A percentile compares a stretch with the other conserved stretches of the same genome.
Evolutionary conservation across 2,888 invertebrate species (phyloP).

Genomic region (Pseudococcus jackbeardsleyi): DNA sequence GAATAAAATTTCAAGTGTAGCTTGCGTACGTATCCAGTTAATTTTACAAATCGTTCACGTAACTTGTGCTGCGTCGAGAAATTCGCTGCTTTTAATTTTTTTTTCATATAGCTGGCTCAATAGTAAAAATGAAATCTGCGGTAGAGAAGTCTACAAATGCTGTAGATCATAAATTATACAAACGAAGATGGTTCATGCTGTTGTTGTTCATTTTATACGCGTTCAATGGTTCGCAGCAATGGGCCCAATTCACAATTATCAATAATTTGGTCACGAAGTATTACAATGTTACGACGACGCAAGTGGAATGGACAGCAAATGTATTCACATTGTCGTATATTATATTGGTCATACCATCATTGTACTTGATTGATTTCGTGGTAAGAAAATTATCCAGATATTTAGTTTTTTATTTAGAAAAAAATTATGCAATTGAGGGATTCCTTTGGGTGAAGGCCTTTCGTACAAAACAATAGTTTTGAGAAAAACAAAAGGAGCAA

Average conservation of each 20-base stretch:
- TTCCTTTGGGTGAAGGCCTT: too few species aligned
- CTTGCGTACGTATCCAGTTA: not conserved
- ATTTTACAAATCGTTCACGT: not conserved
- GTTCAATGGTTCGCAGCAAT: constrained; percentile 93
- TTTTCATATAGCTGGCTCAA: not conserved
- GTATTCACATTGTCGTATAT: constrained; percentile 97
- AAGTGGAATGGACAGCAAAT: constrained; percentile 97
- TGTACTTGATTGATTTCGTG: constrained; percentile 93
- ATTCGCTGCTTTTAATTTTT: not conserved
- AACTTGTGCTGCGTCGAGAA: not conserved
- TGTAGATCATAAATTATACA: constrained; percentile 77
- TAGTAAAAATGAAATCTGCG: not conserved
- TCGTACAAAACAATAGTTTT: too few species aligned
- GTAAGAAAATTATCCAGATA: constrained; percentile 72
- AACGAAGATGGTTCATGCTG: constrained; percentile 87
- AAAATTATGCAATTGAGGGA: too few species aligned
- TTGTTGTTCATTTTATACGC: constrained; percentile 90
- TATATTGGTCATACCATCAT: constrained; percentile 96
- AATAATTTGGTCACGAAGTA: constrained; percentile 84
- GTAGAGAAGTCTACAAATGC: not conserved
- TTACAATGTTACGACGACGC: constrained; percentile 78
- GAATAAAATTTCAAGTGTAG: not conserved
- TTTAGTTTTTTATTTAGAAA: too few species aligned
- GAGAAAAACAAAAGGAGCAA: too few species aligned
- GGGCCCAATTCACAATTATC: constrained; percentile 97